phyloP scores from a whole-genome alignment of 2,888 invertebrate genomes.

The Ypsolopha scabrella region DNA sequence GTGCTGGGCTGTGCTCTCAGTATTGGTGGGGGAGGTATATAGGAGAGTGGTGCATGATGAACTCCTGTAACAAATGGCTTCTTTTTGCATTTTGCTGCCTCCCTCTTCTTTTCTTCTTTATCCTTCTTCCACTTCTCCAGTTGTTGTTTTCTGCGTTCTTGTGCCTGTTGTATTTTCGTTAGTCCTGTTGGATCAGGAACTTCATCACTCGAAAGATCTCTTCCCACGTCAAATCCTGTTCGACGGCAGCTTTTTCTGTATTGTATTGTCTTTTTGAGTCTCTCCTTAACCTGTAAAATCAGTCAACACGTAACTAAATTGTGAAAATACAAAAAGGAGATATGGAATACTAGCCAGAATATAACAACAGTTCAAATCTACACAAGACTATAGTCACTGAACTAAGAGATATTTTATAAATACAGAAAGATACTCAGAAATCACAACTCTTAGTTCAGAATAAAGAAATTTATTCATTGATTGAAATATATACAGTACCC shows the following conservation, averaged over 20 bases:
- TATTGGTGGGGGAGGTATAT: constrained; percentile 37
- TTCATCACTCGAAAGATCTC: constrained; percentile 29
- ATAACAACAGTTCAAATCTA: no score
- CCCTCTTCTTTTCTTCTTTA: constrained; percentile 45
- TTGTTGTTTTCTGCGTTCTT: constrained; percentile 37
- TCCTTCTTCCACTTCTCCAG: constrained; percentile 56
- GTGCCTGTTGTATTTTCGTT: constrained; percentile 22
- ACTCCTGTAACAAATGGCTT: constrained; percentile 50
- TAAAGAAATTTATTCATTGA: no score
- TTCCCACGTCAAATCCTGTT: constrained; percentile 35
- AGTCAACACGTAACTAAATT: no score
- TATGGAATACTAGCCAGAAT: no score
- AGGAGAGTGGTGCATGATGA: constrained; percentile 29
- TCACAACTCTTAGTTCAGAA: no score
- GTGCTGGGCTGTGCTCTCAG: constrained; percentile 30
- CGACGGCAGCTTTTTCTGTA: constrained; percentile 35
- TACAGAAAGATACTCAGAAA: no score
- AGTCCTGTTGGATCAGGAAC: constrained; percentile 21
- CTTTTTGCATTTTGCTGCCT: constrained; percentile 34
- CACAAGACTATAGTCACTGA: no score
- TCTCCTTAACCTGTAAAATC: constrained; percentile 41
- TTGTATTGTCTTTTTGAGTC: constrained; percentile 33
- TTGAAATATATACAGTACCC: constrained; percentile 27
- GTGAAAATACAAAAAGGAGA: no score
- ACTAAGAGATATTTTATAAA: no score